phyloP scores from a whole-genome alignment of 2,797 vertebrate genomes.

The Hipposideros larvatus region DNA sequence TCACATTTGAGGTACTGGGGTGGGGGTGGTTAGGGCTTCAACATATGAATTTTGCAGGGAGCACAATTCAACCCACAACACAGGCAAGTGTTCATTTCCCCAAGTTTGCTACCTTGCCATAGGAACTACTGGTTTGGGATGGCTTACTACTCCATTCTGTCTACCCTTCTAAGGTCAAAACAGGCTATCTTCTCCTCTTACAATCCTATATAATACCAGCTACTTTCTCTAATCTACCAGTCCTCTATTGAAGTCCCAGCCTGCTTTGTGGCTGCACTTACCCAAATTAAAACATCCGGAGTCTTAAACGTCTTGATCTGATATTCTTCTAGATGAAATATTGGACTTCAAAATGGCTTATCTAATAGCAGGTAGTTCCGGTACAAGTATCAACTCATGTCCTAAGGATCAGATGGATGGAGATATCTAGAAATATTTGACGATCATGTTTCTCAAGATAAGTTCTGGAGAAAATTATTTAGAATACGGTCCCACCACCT shows the following conservation, averaged over 20 bases:
- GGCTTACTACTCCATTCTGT: background rate
- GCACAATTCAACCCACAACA: background rate
- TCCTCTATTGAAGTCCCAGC: background rate
- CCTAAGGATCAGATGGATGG: background rate
- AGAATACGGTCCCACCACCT: background rate
- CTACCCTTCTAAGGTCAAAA: background rate
- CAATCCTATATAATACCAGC: background rate
- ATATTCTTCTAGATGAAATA: slow-evolving; percentile 30
- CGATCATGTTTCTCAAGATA: slow-evolving; percentile 10
- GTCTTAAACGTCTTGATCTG: slow-evolving; percentile 31
- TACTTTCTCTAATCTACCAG: background rate
- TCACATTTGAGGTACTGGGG: background rate
- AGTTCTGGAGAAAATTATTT: slow-evolving; percentile 19
- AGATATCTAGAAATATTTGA: slow-evolving; percentile 22
- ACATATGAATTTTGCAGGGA: background rate
- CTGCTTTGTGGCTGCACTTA: slow-evolving; percentile 2
- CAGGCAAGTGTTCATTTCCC: background rate
- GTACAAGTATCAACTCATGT: background rate
- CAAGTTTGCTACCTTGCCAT: background rate
- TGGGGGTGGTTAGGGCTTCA: background rate
- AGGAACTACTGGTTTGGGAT: background rate
- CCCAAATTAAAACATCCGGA: slow-evolving; percentile 53
- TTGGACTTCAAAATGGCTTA: background rate
- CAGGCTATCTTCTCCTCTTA: background rate
- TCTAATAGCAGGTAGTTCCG: background rate